Conservation (phyloP, 2,113 vertebrate genomes). For the Falco punctatus region DNA sequence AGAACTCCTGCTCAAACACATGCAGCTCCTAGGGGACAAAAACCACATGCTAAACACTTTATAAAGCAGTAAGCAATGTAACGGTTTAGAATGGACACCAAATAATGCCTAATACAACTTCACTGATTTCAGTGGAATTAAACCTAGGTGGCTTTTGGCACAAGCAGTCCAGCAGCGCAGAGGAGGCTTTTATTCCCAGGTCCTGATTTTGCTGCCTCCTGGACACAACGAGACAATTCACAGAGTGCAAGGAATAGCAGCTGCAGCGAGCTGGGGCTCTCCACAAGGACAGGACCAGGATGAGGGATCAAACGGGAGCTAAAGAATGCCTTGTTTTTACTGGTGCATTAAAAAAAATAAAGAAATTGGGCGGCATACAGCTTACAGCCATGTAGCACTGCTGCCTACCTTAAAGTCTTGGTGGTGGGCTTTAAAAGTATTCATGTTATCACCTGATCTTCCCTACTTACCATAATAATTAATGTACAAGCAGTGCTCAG, state of each 20-base stretch:
- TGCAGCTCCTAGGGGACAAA: background rate
- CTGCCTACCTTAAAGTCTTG: constrained; percentile 20
- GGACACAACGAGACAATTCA: background rate
- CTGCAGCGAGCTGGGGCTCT: background rate
- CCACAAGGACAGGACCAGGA: background rate
- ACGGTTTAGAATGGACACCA: background rate
- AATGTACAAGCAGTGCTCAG: constrained; percentile 53
- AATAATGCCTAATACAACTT: background rate
- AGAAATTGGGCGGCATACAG: background rate
- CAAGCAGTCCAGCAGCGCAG: fast-evolving
- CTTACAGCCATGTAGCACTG: background rate
- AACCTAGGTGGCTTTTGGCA: background rate
- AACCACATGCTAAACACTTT: background rate
- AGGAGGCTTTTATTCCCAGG: background rate
- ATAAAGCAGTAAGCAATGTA: background rate
- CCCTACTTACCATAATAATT: constrained; percentile 64
- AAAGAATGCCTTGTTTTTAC: constrained; percentile 25
- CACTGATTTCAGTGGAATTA: background rate
- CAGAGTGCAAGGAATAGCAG: background rate
- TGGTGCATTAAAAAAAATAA: background rate
- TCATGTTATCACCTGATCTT: constrained; percentile 64
- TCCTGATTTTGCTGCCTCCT: background rate
- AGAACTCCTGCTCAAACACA: background rate
- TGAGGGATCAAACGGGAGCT: background rate
- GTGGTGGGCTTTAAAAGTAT: constrained; percentile 18